These are phyloP conservation scores for Pherbina coryleti DNA, from an alignment of 2,888 invertebrate genomes.

Conservation along the genomic window DNA sequence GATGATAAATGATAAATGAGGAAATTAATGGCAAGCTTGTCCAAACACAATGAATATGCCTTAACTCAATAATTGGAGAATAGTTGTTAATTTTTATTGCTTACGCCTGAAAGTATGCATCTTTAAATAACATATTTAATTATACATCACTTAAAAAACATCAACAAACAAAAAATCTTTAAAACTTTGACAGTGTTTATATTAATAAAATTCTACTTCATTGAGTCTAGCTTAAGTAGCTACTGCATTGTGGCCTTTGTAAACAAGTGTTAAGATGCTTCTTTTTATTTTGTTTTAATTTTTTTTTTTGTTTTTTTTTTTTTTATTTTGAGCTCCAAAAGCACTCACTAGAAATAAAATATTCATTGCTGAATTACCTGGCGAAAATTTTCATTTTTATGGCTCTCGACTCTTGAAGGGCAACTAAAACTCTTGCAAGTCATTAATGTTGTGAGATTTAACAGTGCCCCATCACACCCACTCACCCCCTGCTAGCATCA, in stretches of 20 bases:
- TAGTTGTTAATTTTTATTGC: not conserved
- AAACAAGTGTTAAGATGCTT: not conserved
- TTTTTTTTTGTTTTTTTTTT: not conserved
- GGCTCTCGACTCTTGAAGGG: not conserved
- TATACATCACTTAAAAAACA: no score
- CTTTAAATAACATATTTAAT: no score
- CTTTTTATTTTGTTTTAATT: not conserved
- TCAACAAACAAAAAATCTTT: not conserved
- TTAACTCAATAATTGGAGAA: not conserved
- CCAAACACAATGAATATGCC: not conserved
- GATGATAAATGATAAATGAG: no score
- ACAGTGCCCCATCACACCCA: no score
- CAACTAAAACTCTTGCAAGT: not conserved
- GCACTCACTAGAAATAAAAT: not conserved
- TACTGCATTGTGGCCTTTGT: not conserved
- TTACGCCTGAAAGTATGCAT: no score
- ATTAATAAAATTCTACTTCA: slow-evolving; percentile 3
- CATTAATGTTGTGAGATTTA: not conserved
- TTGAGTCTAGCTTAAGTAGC: not conserved
- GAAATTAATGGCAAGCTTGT: no score
- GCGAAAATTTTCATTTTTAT: not conserved
- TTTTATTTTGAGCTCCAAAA: not conserved
- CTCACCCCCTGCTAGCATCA: no score
- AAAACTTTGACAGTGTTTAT: not conserved
- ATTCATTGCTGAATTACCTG: slow-evolving; percentile 1